A percentile compares a stretch with the other conserved stretches of the same genome.
Evolutionary conservation across 2,888 invertebrate species (phyloP).

Genomic region (Meghimatium bilineatum): DNA sequence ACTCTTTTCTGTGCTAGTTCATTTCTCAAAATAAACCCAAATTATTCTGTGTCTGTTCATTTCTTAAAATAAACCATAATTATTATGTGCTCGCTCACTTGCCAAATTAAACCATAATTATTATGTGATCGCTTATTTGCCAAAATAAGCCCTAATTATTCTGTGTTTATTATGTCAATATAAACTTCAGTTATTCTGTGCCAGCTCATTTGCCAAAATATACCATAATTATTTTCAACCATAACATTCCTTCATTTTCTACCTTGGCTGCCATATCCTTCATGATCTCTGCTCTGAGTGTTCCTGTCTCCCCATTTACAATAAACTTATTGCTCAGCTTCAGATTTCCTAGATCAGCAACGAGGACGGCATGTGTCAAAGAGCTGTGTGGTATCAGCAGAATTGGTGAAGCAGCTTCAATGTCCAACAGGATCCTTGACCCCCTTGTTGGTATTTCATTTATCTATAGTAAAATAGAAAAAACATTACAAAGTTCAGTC

Average conservation of each 20-base stretch:
- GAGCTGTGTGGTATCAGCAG: conserved; percentile 92
- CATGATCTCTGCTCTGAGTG: conserved; percentile 55
- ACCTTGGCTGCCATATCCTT: conserved; percentile 23
- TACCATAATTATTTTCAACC: background rate
- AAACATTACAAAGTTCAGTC: too few species aligned
- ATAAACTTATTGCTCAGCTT: conserved; percentile 87
- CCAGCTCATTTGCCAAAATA: background rate
- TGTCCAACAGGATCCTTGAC: conserved; percentile 81
- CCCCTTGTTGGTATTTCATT: conserved; percentile 73
- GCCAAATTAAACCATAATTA: too few species aligned
- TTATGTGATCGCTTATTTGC: too few species aligned
- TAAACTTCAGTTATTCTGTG: too few species aligned
- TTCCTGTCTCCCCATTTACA: conserved; percentile 71
- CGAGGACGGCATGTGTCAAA: conserved; percentile 85
- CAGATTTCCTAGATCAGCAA: conserved; percentile 88
- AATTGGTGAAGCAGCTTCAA: conserved; percentile 87
- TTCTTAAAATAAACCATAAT: too few species aligned
- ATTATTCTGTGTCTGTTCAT: too few species aligned
- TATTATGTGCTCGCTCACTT: too few species aligned
- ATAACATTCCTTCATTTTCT: background rate
- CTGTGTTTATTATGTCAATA: too few species aligned
- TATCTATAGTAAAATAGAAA: conserved; percentile 59
- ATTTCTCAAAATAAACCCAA: background rate
- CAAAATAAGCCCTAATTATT: too few species aligned
- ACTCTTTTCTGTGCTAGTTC: background rate